Evolutionary conservation across 1,140 invertebrate genomes (phyloP), one percentile per base, ranked within the genome.

Genomic region (Parapsyche elsis): DNA sequence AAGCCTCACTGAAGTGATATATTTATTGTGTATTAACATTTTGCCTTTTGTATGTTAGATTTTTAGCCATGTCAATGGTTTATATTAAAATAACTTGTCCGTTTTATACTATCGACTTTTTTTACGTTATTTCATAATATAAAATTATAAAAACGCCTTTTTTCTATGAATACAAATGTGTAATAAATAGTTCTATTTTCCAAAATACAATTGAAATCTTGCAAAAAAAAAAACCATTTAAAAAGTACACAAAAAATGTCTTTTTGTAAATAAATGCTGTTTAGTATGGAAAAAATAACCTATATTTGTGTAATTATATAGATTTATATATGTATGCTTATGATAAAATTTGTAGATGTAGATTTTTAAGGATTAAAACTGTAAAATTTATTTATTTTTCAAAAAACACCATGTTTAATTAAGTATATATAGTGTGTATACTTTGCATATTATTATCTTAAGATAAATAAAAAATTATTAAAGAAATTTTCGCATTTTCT

Each of bases 301-400:
- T 23, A 1, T 76, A 76, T 76, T 76, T 59, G 44, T 24, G 21
- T 76, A 76, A 57, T 76, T 59, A 59, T 76, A 76, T 12, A 30
- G 19, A 64, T 64, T 38, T 77, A 77, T 77, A 77, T 59, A 12
- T 77, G 64, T 67, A 67, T 67, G 24, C 21, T 67, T 67, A 67
- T 24, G 16, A 16, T 53, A 53, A 53, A 71, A 30, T 71, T 44
- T 14, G 70, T 71, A 71, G 24, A 30, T 16, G 30, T 71, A 71
- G n/a, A 14, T 71, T 71, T 71, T 30, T 71, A 71, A 46, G 10
- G 26, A 73, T 59, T 80, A 75, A 74, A n/a, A 73, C 26, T 82
- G 78, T 82, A 75, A 82, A 82, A 82, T 80, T 82, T 81, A 82
- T 82, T 82, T 82, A 82, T 82, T 82, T 82, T 82, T 79, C 79